Percentiles rank a stretch among this genome's conserved stretches.
These are phyloP conservation scores for Clusia tigrina DNA, from an alignment of 2,888 invertebrate genomes.

Conservation along the genomic window DNA sequence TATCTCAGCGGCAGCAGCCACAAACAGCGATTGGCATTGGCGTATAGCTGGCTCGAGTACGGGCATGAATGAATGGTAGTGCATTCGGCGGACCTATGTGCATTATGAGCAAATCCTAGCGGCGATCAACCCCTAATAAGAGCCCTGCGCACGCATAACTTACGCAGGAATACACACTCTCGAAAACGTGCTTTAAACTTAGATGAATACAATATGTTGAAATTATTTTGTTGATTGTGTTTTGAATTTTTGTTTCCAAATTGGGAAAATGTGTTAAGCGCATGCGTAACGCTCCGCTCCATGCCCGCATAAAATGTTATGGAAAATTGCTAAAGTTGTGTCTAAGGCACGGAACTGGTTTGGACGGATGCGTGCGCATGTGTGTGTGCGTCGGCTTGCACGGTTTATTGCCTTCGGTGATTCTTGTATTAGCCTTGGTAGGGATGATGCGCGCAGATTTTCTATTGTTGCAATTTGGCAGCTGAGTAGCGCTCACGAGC, in stretches of 20 bases:
- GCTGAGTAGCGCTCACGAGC: background rate
- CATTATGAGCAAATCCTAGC: no score
- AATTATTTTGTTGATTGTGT: background rate
- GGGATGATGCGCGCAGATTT: slow-evolving; percentile 35
- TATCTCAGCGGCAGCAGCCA: no score
- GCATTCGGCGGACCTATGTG: no score
- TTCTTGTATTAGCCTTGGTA: slow-evolving; percentile 40
- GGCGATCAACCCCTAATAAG: no score
- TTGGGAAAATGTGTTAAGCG: slow-evolving; percentile 31
- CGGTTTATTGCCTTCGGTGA: background rate
- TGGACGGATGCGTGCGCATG: background rate
- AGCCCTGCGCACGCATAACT: no score
- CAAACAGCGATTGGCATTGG: no score
- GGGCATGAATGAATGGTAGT: no score
- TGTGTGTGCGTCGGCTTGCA: background rate
- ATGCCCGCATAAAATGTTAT: no score
- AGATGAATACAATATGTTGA: no score
- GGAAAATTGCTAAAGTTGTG: slow-evolving; percentile 44
- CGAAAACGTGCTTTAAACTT: no score
- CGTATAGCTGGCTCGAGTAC: no score
- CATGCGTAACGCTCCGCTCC: slow-evolving; percentile 31
- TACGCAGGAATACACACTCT: no score
- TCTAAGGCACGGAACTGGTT: background rate
- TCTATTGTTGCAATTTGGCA: slow-evolving; percentile 2
- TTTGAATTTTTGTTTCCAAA: slow-evolving; percentile 8